Conservation (phyloP, 2,797 vertebrate species). For the Florisuga fusca region DNA sequence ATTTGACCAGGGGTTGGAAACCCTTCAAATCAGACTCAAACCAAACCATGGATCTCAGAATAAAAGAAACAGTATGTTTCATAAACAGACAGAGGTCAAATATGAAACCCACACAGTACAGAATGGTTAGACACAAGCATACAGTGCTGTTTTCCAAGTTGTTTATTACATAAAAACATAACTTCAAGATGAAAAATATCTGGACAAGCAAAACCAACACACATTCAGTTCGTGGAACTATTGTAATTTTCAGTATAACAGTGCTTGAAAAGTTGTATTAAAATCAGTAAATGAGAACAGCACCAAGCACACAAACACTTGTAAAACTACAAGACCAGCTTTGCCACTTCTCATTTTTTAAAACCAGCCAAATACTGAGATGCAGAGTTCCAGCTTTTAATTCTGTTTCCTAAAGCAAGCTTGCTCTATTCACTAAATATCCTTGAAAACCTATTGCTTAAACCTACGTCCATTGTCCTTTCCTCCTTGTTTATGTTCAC, state of each 20-base stretch:
- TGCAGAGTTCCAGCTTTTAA: background rate
- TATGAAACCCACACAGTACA: background rate
- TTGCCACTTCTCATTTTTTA: background rate
- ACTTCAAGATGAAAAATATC: background rate
- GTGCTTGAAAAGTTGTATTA: background rate
- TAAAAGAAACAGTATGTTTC: background rate
- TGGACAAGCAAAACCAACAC: background rate
- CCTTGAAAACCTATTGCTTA: background rate
- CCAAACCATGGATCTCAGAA: background rate
- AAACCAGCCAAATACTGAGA: background rate
- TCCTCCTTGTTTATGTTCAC: background rate
- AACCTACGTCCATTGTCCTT: background rate
- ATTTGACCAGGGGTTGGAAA: background rate
- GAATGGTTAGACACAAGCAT: background rate
- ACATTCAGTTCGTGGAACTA: background rate
- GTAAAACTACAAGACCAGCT: background rate
- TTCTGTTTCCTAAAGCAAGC: background rate
- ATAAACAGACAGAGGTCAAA: background rate
- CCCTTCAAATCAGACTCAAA: background rate
- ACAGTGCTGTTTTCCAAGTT: background rate
- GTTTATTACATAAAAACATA: background rate
- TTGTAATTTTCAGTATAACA: background rate
- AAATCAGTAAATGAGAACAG: background rate
- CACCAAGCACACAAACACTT: rapidly evolving
- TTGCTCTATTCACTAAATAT: background rate